Base-by-base conservation (phyloP, 2,888 invertebrate genomes). In the Calameuta pallipes region DNA sequence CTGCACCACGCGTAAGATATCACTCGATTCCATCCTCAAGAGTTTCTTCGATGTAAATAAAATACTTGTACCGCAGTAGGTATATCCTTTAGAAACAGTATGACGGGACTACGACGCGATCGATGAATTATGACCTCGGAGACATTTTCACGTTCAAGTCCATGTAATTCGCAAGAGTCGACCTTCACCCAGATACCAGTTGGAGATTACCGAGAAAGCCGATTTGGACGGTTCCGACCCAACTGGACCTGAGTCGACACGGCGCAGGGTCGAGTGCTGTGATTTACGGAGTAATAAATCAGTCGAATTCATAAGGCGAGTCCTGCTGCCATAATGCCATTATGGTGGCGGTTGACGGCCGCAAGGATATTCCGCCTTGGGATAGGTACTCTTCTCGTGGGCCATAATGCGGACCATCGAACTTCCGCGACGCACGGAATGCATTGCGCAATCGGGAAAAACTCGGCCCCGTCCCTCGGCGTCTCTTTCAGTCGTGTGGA, bases 61-160 rank as follows among this genome's bases (percentile, higher is more conserved):
- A 56, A 23, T 23, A 2, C 9, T 9, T 9, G 56, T 6, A 56
- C 9, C 23, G 56, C 23, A 23, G 56, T 23, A 23, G 56, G 56
- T 23, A 56, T 56, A 23, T 56, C 23, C 56, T 56, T 56, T 56
- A 23, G 56, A 56, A 56, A 23, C 23, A 2, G 9, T 9, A 9
- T 56, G 56, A 23, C 23, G 56, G 56, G 9, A 56, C 56, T 23
- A 56, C 6, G 56, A 56, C 56, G 56, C 56, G 9, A 9, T 56
- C 56, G 56, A 56, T 90, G 85, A 90, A 87, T 88, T 90, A 90
- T 89, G 88, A 89, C 90, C 89, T 90, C 89, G 89, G 88, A 89
- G 86, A 88, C 87, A 86, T 87, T 89, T 89, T 86, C 85, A 85
- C 84, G 88, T 89, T 88, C 56, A 23, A 23, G 56, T 56, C 56